A percentile compares a stretch with the other conserved stretches of the same genome.
Conservation (phyloP, 2,113 vertebrate genomes). For the Penelope pileata region DNA sequence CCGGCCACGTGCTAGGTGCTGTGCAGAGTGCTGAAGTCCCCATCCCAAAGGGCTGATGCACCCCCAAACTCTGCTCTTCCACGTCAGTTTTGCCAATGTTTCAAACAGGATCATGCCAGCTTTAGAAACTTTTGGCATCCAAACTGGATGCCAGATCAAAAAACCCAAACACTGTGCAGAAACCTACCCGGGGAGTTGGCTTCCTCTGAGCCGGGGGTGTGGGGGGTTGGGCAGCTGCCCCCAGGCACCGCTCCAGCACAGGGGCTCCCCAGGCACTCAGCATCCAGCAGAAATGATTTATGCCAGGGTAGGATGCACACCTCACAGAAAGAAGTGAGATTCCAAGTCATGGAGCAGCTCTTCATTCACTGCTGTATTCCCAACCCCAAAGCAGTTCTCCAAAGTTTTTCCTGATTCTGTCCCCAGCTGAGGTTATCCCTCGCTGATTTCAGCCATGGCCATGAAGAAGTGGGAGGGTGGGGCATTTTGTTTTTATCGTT, state of each 20-base stretch:
- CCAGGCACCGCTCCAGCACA: neutral
- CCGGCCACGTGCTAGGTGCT: neutral
- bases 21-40: neutral
- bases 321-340: rapidly evolving
- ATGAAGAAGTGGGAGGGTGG: neutral
- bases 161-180: neutral
- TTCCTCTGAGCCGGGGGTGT: neutral
- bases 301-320: neutral
- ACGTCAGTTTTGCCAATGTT: neutral
- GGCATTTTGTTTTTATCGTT: neutral
- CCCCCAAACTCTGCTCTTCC: neutral
- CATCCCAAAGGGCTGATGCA: neutral
- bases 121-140: slow-evolving; percentile 42
- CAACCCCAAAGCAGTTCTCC: neutral
- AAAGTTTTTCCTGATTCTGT: neutral
- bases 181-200: neutral
- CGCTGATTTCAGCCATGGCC: neutral
- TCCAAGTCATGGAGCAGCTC: rapidly evolving
- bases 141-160: neutral
- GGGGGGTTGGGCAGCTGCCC: neutral
- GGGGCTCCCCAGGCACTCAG: neutral
- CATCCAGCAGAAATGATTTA: neutral
- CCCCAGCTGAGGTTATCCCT: neutral
- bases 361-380: neutral
- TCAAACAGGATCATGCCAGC: neutral